Evolutionary conservation across 2,113 vertebrate genomes (phyloP).

Genomic region (Ariopsis seemanni): DNA sequence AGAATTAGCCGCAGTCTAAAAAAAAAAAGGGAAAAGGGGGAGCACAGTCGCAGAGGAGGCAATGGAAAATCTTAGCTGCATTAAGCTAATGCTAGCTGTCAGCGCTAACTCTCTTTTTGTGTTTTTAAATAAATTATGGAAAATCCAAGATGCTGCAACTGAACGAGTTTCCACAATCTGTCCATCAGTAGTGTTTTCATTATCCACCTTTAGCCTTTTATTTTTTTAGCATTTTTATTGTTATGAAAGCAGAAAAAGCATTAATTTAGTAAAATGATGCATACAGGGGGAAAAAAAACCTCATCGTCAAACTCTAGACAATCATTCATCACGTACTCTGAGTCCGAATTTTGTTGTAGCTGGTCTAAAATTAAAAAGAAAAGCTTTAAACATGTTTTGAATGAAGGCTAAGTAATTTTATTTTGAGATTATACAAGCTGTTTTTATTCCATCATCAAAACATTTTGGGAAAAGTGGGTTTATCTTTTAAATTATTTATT

Average conservation of each 20-base stretch:
- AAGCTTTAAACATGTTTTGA: background rate
- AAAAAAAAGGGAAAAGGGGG: background rate
- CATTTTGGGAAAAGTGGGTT: background rate
- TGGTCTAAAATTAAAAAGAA: background rate
- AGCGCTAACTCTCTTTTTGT: conserved; percentile 49
- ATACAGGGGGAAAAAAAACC: no score
- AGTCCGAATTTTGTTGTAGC: background rate
- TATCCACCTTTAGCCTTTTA: background rate
- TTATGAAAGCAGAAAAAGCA: background rate
- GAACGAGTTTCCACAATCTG: background rate
- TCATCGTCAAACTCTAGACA: background rate
- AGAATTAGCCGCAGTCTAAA: background rate
- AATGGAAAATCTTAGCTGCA: conserved; percentile 55
- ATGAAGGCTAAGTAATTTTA: no score
- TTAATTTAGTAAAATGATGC: background rate
- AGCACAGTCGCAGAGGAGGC: no score
- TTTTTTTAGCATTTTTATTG: background rate
- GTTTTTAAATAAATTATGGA: conserved; percentile 69
- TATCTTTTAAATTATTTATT: no score
- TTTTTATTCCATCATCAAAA: background rate
- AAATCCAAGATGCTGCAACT: conserved; percentile 7
- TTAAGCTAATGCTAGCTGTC: conserved; percentile 64
- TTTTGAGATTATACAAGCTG: no score
- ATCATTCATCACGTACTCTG: background rate
- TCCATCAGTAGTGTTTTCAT: background rate